Conservation (phyloP, 2,888 invertebrate genomes). For the Tetranychus truncatus region DNA sequence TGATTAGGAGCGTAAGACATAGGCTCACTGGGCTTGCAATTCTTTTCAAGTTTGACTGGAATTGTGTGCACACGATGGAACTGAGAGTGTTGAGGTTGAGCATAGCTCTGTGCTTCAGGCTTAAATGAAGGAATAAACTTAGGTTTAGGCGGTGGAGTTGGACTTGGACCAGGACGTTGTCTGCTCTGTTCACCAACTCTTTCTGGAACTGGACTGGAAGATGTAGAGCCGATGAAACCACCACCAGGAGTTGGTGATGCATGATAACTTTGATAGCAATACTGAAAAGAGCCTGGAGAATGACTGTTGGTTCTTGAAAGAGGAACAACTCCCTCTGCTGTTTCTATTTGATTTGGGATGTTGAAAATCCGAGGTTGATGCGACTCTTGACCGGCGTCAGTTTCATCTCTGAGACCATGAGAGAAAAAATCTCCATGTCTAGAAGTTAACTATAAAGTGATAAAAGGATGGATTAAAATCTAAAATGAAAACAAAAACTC, state of each 20-base stretch:
- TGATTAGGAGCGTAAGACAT: not conserved
- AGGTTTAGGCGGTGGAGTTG: slow-evolving; percentile 3
- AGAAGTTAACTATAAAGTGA: not conserved
- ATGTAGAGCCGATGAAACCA: not conserved
- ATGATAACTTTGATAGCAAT: not conserved
- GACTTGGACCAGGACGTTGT: not conserved
- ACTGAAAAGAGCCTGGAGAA: not conserved
- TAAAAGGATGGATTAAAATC: not conserved
- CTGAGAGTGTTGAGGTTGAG: not conserved
- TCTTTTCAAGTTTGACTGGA: not conserved
- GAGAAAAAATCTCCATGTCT: not conserved
- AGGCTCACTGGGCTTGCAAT: not conserved
- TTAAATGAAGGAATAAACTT: not conserved
- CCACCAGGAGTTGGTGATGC: not conserved
- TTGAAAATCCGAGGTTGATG: slow-evolving; percentile 23
- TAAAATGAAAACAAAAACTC: not conserved
- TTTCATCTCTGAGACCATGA: not conserved
- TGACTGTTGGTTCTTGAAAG: not conserved
- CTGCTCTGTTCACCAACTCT: not conserved
- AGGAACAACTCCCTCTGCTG: slow-evolving; percentile 12
- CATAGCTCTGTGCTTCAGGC: not conserved
- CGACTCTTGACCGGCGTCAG: not conserved
- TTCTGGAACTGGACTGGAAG: not conserved
- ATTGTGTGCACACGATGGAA: not conserved
- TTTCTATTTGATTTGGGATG: slow-evolving; percentile 26